Evolutionary conservation across 2,888 invertebrate genomes (phyloP).

Genomic region (Lamellibrachia satsuma): DNA sequence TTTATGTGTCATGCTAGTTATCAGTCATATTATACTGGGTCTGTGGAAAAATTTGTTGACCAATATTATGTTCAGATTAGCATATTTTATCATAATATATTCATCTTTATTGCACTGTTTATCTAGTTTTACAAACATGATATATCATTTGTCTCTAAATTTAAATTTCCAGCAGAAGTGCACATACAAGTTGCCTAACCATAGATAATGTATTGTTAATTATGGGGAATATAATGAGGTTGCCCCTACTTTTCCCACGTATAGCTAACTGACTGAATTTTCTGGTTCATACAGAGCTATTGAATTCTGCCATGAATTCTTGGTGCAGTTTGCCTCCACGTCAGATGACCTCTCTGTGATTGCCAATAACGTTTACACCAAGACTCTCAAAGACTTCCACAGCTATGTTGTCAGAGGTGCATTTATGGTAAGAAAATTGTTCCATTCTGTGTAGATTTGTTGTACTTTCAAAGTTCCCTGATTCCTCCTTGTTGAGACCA

Average conservation of each 20-base stretch:
- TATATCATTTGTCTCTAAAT: too few relatives aligned
- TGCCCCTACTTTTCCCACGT: background rate
- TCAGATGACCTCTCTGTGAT: constrained; percentile 51
- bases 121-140: too few relatives aligned
- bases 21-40: too few relatives aligned
- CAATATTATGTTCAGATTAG: too few relatives aligned
- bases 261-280: background rate
- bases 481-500: too few relatives aligned
- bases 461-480: background rate
- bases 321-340: constrained; percentile 52
- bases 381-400: constrained; percentile 63
- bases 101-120: too few relatives aligned
- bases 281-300: constrained; percentile 53
- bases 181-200: too few relatives aligned
- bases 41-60: too few relatives aligned
- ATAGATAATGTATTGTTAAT: background rate
- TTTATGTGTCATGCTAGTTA: too few relatives aligned
- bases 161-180: too few relatives aligned
- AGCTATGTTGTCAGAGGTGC: constrained; percentile 65
- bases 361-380: constrained; percentile 58
- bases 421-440: constrained; percentile 59
- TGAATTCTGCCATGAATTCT: constrained; percentile 61
- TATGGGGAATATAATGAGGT: background rate
- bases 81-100: too few relatives aligned
- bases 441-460: background rate